These are phyloP conservation scores for Zaprionus inermis DNA, from an alignment of 1,140 invertebrate genomes.

Conservation along the genomic window DNA sequence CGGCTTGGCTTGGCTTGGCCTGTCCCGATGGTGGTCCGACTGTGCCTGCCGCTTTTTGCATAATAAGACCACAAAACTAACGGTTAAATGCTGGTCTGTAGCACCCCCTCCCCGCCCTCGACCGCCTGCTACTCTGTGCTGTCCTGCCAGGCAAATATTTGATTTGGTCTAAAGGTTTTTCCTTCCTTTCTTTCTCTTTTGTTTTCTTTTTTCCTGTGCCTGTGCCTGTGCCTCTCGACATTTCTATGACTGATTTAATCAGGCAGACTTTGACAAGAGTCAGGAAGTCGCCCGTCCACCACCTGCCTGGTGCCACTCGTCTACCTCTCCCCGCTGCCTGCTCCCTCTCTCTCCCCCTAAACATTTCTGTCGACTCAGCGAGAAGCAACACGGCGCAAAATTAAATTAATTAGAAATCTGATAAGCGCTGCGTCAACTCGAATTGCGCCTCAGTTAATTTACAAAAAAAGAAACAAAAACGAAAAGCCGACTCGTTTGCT, in stretches of 20 bases:
- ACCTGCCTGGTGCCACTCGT: constrained; percentile 36
- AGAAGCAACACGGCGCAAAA: constrained; percentile 63
- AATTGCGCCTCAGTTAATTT: constrained; percentile 80
- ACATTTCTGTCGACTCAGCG: constrained; percentile 70
- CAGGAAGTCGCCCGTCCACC: constrained; percentile 71
- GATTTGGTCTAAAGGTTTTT: constrained; percentile 80
- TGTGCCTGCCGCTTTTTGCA: constrained; percentile 59
- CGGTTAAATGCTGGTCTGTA: constrained; percentile 76
- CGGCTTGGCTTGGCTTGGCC: constrained; percentile 40
- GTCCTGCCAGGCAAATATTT: constrained; percentile 76
- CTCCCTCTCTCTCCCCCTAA: constrained; percentile 5
- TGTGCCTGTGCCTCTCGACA: constrained; percentile 53
- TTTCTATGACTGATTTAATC: constrained; percentile 83
- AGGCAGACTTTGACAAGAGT: constrained; percentile 82
- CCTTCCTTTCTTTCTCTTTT: constrained; percentile 16
- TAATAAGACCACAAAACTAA: constrained; percentile 81
- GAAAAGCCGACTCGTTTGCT: constrained; percentile 16
- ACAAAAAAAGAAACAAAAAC: constrained; percentile 25
- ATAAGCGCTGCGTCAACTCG: constrained; percentile 66
- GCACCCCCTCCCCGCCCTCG: background rate
- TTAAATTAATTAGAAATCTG: constrained; percentile 83
- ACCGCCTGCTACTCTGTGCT: background rate
- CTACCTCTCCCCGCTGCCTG: background rate
- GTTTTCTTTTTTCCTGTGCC: constrained; percentile 35
- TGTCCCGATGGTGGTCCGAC: constrained; percentile 69